Conservation (phyloP, 2,797 vertebrate genomes). For the Myotis planiceps region DNA sequence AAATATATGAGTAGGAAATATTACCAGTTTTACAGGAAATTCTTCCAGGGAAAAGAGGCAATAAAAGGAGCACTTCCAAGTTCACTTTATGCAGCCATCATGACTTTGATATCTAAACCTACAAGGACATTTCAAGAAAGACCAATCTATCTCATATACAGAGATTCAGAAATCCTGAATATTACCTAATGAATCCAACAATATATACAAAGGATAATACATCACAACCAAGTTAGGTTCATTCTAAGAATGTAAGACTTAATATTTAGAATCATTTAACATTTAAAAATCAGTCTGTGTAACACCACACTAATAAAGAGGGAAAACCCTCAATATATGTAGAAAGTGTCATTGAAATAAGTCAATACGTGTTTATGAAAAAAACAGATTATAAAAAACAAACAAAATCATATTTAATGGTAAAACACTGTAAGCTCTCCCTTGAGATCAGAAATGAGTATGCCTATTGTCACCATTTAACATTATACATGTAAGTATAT, state of each 20-base stretch:
- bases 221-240: conserved; percentile 6
- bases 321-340: neutral
- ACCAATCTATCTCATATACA: neutral
- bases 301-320: neutral
- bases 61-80: neutral
- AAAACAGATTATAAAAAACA: neutral
- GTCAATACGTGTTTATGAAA: neutral
- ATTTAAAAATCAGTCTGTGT: conserved; percentile 8
- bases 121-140: neutral
- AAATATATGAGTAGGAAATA: neutral
- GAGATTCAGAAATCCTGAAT: neutral
- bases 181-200: neutral
- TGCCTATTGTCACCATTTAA: neutral
- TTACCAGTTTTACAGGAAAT: neutral
- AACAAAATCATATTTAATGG: neutral
- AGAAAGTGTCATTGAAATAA: neutral
- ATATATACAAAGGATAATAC: neutral
- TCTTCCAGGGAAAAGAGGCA: neutral
- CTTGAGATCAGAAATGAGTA: neutral
- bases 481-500: neutral
- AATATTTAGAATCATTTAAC: conserved; percentile 24
- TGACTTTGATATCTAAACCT: neutral
- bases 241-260: conserved; percentile 6
- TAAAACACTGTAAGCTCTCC: neutral
- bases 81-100: neutral